Base-by-base conservation (phyloP, 64 coral and sea anemone species). In the Actinia equina region DNA sequence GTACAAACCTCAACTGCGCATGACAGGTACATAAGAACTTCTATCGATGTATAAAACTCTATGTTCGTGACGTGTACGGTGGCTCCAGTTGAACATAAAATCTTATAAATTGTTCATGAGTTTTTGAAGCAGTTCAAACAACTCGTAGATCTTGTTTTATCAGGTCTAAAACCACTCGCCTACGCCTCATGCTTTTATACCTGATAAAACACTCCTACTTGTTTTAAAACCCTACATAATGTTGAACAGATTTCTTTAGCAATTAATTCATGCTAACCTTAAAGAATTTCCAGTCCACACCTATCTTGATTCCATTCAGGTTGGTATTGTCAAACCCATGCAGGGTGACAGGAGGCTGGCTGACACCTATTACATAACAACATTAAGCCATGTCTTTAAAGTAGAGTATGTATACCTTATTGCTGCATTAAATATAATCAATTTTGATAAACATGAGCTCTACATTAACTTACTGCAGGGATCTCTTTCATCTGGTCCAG, bases 401-500 rank as follows among this genome's bases (percentile, higher is more conserved):
- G 30, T 37, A 37, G 30, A 37, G 30, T 37, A 37, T 37, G 30
- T 37, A 37, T 63, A 63, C 60, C 60, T 63, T 6, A 63, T 25
- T n/a, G 23, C 8, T 71, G 9, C 9, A 8, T 71, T 20, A 25
- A n/a, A 63, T 4, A 22, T 8, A 5, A 71, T 10, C 23, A 71
- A 10, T 27, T 25, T 8, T 8, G 5, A 9, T 11, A 22, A 71
- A 22, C 22, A 11, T 26, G 22, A 71, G 25, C n/a, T n/a, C n/a
- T n/a, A n/a, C 2, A 71, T 37, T 27, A 71, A 25, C 65, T 71
- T 71, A 71, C 65, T 71, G 22, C 6, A 26, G 7, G 6, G 65
- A 27, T 71, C 65, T 26, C 65, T 12, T 71, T 71, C 12, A 71
- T 71, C 65, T 71, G 65, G 65, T 71, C 65, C 65, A 71, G 65